Base-by-base conservation (phyloP, 23 tunicate genomes). In the Trididemnum miniatum region DNA sequence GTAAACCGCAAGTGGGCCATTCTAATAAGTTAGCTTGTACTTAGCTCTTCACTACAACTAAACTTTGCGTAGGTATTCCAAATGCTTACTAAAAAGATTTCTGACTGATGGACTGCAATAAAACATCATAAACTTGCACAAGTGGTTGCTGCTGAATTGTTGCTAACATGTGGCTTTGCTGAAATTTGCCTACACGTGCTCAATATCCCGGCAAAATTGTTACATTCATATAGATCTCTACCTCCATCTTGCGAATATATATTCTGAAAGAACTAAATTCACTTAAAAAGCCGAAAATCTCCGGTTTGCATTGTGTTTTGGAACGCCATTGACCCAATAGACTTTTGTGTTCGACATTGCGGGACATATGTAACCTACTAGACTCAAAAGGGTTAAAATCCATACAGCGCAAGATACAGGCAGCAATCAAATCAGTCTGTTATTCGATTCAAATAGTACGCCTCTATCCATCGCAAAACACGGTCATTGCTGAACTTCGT, bases 1-100 rank as follows among this genome's bases (percentile, higher is more conserved):
- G 67, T 62, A 62, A 62, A 62, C 67, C 67, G 67, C 67, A 62
- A 62, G 67, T 62, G 67, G 67, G 67, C 67, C 67, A 62, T 62
- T 62, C 67, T 62, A 62, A 62, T 62, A 62, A 62, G 67, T 62
- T 62, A 62, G 67, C 67, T 62, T 62, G 67, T n/a, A 62, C 67
- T 62, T 26, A 62, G 26, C 67, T 62, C 67, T 62, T 62, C 67
- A 62, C 67, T 62, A 62, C 67, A 62, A 62, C 67, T 62, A 62
- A 62, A 62, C 67, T 62, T 62, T 62, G 67, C 67, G 26, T 62
- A 62, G 67, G 67, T 62, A 62, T 62, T 62, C 67, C n/a, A 62
- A 62, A 62, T n/a, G 67, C 67, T 62, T 62, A 12, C 67, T 62
- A n/a, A 62, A 62, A 62, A 62, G 67, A 62, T 62, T 62, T 18